Conservation (phyloP, 2,797 vertebrate species). For the Hozukius guyotensis region DNA sequence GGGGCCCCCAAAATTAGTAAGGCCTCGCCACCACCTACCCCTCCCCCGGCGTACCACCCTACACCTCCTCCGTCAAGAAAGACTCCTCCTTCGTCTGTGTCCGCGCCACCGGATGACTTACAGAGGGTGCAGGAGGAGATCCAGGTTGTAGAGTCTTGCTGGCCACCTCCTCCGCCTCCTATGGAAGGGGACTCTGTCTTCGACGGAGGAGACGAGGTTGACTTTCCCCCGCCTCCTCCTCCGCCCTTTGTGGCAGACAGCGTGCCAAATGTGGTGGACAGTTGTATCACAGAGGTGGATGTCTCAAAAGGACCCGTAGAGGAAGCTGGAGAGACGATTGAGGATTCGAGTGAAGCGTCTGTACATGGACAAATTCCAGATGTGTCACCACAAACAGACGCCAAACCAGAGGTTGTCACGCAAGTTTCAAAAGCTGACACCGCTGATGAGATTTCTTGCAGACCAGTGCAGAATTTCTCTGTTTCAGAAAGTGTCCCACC, state of each 20-base stretch:
- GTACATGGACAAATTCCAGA: slow-evolving; percentile 18
- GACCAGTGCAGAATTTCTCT: slow-evolving; percentile 3
- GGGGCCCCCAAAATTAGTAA: slow-evolving; percentile 57
- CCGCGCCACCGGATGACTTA: slow-evolving; percentile 49
- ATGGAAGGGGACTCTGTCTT: slow-evolving; percentile 88
- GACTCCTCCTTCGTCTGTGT: slow-evolving; percentile 61
- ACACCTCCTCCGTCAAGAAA: slow-evolving; percentile 89
- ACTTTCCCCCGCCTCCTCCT: slow-evolving; percentile 83
- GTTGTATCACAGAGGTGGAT: slow-evolving; percentile 27
- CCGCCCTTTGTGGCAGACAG: slow-evolving; percentile 69
- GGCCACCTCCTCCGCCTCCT: slow-evolving; percentile 93
- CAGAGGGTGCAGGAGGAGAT: slow-evolving; percentile 62
- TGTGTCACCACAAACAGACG: slow-evolving; percentile 7
- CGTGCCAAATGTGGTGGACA: slow-evolving; percentile 38
- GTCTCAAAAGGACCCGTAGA: not conserved
- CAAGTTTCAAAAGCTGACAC: slow-evolving; percentile 20
- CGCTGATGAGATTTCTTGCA: slow-evolving; percentile 18
- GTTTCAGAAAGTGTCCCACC: slow-evolving; percentile 22
- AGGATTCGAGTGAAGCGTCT: slow-evolving; percentile 10
- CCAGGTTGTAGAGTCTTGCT: slow-evolving; percentile 74
- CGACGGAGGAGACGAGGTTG: slow-evolving; percentile 89
- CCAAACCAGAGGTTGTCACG: not conserved
- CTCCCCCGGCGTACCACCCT: slow-evolving; percentile 90
- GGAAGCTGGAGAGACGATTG: not conserved
- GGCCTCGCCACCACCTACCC: slow-evolving; percentile 84